Base-by-base conservation (phyloP, 2,888 invertebrate genomes). In the Chouioia cunea region DNA sequence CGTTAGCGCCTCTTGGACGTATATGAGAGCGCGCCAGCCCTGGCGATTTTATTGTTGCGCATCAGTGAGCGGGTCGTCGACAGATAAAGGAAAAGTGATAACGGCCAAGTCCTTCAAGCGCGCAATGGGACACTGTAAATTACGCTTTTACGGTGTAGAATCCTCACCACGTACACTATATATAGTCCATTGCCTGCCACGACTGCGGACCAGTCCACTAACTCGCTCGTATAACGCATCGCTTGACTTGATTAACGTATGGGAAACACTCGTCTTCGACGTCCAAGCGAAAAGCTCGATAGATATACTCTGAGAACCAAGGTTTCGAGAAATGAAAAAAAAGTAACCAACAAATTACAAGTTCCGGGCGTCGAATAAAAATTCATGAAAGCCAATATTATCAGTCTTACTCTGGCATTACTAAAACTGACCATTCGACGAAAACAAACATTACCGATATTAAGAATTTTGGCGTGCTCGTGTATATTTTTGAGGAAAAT, bases 1-100 rank as follows among this genome's bases (percentile, higher is more conserved):
- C 73, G 74, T 73, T 73, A 76, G 75, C 72, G 74, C 69, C 74
- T 72, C n/a, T 36, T 65, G 58, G 67, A 64, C 71, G 66, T 56
- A 22, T 59, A 36, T 36, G 36, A 36, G 27, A 27, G 27, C 27
- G 27, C 36, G 65, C 67, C 65, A 65, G 46, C 66, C 64, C 62
- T 70, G 69, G 36, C 36, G 64, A 52, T 65, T 54, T 63, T 65
- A 70, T 71, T 71, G 71, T 71, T 66, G 65, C n/a, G n/a, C 62
- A 62, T 66, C 66, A 62, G 12, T 12, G 12, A 60, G 62, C 46
- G 52, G 65, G 52, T 56, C 57, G 47, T 57, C 47, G 63, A 56
- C 65, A 54, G 70, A 70, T 70, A 60, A 60, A 70, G 65, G 60
- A 54, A n/a, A 59, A 59, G 60, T 60, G 70, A 70, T 70, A 70